These are phyloP conservation scores for Congeria kusceri DNA, from an alignment of 2,888 invertebrate genomes.

Conservation along the genomic window DNA sequence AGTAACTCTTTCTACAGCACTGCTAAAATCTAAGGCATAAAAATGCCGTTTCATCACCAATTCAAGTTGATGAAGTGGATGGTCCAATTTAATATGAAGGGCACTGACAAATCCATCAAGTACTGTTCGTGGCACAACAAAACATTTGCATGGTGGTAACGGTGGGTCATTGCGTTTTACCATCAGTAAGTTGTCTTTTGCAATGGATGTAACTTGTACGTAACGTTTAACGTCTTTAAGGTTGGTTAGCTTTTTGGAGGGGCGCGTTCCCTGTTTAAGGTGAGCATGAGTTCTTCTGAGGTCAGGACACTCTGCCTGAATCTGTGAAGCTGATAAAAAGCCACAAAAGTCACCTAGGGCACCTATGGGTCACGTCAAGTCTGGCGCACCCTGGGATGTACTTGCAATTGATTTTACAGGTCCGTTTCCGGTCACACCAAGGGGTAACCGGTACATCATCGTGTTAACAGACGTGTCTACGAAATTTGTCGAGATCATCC, in stretches of 20 bases:
- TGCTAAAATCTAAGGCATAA: constrained; percentile 62
- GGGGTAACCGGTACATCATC: no score
- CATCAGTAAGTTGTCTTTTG: neutral
- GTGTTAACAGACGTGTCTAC: no score
- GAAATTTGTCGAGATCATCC: no score
- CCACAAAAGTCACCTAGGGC: no score
- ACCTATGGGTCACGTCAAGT: no score
- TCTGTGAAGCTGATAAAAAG: no score
- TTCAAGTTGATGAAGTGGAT: constrained; percentile 60
- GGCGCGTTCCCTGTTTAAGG: constrained; percentile 66
- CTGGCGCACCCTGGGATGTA: no score
- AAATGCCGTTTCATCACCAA: constrained; percentile 48
- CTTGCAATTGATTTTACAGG: no score
- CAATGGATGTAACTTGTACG: constrained; percentile 28
- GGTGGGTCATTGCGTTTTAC: constrained; percentile 20
- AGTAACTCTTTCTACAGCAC: constrained; percentile 35
- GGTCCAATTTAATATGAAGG: constrained; percentile 26
- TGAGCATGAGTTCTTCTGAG: constrained; percentile 62
- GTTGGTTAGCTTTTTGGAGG: constrained; percentile 59
- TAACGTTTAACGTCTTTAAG: constrained; percentile 54
- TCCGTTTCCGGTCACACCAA: no score
- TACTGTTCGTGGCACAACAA: constrained; percentile 16
- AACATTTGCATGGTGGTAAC: neutral
- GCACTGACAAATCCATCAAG: constrained; percentile 20
- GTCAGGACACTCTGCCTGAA: no score